A percentile compares a stretch with the other conserved stretches of the same genome.
Evolutionary conservation across 2,888 invertebrate species (phyloP).

Genomic region (Galerucella pusilla): DNA sequence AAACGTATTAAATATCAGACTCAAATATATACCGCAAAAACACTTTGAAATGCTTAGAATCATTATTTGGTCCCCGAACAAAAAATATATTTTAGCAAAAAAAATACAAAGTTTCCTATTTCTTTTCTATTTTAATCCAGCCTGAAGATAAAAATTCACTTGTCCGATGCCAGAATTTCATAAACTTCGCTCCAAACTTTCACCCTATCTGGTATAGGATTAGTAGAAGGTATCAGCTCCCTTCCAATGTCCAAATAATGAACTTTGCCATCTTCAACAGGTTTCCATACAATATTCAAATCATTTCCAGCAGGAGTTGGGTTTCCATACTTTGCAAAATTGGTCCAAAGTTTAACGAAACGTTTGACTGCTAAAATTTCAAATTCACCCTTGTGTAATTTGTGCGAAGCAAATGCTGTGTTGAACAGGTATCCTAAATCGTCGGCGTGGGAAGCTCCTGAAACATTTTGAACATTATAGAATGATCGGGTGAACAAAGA

Average conservation of each 20-base stretch:
- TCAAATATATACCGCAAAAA: no score
- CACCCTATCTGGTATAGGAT: conserved; percentile 54
- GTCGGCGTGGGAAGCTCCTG: conserved; percentile 52
- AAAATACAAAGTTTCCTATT: background rate
- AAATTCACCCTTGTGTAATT: conserved; percentile 33
- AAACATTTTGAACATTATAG: conserved; percentile 16
- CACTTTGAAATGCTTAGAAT: no score
- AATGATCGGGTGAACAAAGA: no score
- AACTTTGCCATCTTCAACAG: conserved; percentile 41
- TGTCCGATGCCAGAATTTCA: background rate
- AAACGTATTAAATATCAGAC: no score
- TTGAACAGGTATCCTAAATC: conserved; percentile 53
- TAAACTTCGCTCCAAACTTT: conserved; percentile 51
- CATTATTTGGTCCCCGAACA: no score
- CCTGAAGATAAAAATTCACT: no score
- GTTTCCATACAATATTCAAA: conserved; percentile 49
- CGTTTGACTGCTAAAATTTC: conserved; percentile 46
- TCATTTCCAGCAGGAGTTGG: conserved; percentile 46
- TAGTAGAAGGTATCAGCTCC: conserved; percentile 44
- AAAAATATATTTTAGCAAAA: no score
- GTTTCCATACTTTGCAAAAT: conserved; percentile 53
- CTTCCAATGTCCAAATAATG: conserved; percentile 56
- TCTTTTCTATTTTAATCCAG: background rate
- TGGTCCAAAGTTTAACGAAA: conserved; percentile 54
- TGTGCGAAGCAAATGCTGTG: conserved; percentile 12